phyloP scores from a whole-genome alignment of 2,797 vertebrate species.

The Notamacropus eugenii region DNA sequence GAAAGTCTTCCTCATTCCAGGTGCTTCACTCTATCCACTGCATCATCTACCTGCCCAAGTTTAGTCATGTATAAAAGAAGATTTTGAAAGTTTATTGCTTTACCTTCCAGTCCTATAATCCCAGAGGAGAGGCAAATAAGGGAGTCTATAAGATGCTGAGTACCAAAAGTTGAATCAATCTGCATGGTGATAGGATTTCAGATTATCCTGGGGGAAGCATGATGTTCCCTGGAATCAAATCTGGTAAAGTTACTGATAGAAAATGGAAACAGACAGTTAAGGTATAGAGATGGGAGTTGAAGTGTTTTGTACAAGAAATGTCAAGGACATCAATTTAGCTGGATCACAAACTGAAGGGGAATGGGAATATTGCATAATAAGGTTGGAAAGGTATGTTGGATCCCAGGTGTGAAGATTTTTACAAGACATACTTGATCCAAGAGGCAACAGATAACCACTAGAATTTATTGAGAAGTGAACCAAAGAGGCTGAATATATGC shows the following conservation, averaged over 20 bases:
- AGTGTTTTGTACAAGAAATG: neutral
- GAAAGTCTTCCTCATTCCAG: neutral
- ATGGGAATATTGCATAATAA: neutral
- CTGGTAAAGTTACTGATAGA: neutral
- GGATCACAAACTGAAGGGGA: neutral
- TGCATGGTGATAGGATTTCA: neutral
- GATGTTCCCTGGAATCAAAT: neutral
- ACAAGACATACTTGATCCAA: neutral
- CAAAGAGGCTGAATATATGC: neutral
- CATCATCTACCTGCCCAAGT: neutral
- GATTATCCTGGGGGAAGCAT: neutral
- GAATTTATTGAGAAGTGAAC: neutral
- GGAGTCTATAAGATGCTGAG: no score
- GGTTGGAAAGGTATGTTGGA: neutral
- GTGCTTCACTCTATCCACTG: neutral
- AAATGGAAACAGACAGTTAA: neutral
- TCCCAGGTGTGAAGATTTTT: neutral
- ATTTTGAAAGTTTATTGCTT: no score
- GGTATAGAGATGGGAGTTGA: neutral
- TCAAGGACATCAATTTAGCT: neutral
- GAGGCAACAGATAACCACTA: neutral
- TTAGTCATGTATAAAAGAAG: no score
- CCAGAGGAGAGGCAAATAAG: no score
- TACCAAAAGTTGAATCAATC: neutral
- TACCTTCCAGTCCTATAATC: no score